Evolutionary conservation across 2,797 vertebrate genomes (phyloP).

Genomic region (Poeciliopsis paucimaculata): DNA sequence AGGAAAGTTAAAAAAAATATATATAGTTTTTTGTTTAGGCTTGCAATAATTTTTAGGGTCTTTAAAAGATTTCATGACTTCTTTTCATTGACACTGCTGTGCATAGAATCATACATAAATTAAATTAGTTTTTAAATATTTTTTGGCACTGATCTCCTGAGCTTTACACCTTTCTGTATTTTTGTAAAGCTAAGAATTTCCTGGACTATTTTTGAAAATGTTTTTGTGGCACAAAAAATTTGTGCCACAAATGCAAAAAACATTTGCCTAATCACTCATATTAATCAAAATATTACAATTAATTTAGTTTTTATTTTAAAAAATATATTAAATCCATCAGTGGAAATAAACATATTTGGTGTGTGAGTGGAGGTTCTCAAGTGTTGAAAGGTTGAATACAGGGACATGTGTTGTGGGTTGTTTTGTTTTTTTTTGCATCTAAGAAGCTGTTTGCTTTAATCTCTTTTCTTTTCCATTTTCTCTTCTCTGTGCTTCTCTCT

Average conservation of each 20-base stretch:
- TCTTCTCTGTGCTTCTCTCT: slow-evolving; percentile 19
- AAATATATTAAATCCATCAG: slow-evolving; percentile 84
- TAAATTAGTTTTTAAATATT: slow-evolving; percentile 7
- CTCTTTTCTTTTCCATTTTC: slow-evolving; percentile 24
- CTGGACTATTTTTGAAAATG: slow-evolving; percentile 50
- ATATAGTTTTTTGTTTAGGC: background rate
- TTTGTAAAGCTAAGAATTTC: slow-evolving; percentile 24
- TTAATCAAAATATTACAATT: slow-evolving; percentile 83
- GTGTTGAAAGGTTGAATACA: slow-evolving; percentile 13
- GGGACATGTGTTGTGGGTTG: slow-evolving; percentile 47
- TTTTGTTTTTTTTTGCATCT: slow-evolving; percentile 43
- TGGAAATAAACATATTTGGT: slow-evolving; percentile 77
- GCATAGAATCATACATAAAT: background rate
- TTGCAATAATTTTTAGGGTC: background rate
- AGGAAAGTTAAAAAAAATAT: background rate
- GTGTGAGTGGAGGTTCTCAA: slow-evolving; percentile 18
- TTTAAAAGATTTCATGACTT: background rate
- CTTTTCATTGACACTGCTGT: background rate
- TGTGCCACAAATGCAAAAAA: no score
- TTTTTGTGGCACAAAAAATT: slow-evolving; percentile 56
- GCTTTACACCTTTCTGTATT: slow-evolving; percentile 37
- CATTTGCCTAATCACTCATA: slow-evolving; percentile 80
- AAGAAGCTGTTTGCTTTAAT: slow-evolving; percentile 23
- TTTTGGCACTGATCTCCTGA: slow-evolving; percentile 19
- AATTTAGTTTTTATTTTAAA: slow-evolving; percentile 81